These are phyloP conservation scores for Muntiacus muntjak DNA, from an alignment of 2,113 vertebrate species.

Conservation along the genomic window DNA sequence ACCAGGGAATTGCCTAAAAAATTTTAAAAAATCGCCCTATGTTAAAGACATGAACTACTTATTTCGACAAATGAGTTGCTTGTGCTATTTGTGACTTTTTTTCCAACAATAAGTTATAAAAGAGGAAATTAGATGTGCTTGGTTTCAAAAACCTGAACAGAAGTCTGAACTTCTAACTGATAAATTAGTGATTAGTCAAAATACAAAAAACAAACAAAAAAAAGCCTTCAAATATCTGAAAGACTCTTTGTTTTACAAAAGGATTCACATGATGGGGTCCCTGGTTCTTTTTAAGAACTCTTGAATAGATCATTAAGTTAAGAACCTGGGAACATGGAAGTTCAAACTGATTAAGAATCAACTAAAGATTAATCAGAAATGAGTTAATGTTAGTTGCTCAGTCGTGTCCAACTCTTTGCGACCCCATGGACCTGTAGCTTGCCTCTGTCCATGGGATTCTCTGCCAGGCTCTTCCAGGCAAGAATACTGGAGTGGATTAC, in stretches of 20 bases:
- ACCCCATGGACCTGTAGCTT: background rate
- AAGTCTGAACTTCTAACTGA: background rate
- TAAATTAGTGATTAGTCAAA: slow-evolving; percentile 9
- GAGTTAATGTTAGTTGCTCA: background rate
- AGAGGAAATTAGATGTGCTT: slow-evolving; percentile 13
- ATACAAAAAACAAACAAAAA: background rate
- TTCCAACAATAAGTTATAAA: slow-evolving; percentile 16
- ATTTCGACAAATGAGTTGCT: background rate
- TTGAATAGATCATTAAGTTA: slow-evolving; percentile 46
- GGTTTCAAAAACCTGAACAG: background rate
- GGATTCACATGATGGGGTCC: background rate
- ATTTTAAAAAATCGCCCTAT: background rate
- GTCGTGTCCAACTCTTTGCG: accelerated
- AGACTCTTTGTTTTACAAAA: background rate
- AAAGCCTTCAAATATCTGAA: background rate
- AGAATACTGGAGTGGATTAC: background rate
- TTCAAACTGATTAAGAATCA: slow-evolving; percentile 16
- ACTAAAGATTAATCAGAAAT: background rate
- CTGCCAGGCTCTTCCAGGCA: background rate
- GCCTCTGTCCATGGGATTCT: background rate
- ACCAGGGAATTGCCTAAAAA: background rate
- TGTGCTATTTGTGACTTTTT: background rate
- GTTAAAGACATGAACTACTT: background rate
- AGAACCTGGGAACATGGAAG: background rate
- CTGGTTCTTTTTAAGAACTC: background rate